phyloP scores from a whole-genome alignment of 2,797 vertebrate genomes.

The Heterohyrax brucei region DNA sequence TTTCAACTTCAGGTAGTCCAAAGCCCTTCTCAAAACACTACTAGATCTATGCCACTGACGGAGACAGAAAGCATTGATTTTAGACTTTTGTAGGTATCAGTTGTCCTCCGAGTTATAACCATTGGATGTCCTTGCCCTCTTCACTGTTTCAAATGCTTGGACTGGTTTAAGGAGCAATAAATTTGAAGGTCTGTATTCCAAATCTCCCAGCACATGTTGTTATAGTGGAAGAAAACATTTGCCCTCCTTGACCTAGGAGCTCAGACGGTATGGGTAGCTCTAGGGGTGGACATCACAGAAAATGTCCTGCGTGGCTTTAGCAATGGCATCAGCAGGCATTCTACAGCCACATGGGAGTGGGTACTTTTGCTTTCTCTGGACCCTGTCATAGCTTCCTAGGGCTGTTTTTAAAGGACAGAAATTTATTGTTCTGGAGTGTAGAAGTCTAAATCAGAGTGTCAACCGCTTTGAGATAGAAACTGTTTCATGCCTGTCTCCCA shows the following conservation, averaged over 20 bases:
- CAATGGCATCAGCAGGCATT: not conserved
- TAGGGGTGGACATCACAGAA: not conserved
- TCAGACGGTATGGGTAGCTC: not conserved
- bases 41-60: not conserved
- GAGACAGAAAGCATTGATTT: slow-evolving; percentile 12
- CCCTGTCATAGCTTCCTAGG: too few species aligned
- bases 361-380: not conserved
- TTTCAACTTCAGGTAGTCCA: not conserved
- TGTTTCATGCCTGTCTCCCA: too few species aligned
- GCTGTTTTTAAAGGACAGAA: too few species aligned
- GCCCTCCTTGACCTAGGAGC: not conserved
- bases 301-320: accelerated
- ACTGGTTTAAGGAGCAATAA: not conserved
- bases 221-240: not conserved
- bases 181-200: not conserved
- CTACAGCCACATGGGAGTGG: not conserved
- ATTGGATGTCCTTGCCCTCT: not conserved
- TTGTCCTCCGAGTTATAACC: slow-evolving; percentile 1
- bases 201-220: not conserved
- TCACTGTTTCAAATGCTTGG: not conserved
- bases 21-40: slow-evolving; percentile 12
- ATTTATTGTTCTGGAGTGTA: too few species aligned
- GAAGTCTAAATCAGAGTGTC: too few species aligned
- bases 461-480: too few species aligned
- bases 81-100: not conserved